Conservation (phyloP, 2,797 vertebrate genomes). For the Acridotheres tristis region DNA sequence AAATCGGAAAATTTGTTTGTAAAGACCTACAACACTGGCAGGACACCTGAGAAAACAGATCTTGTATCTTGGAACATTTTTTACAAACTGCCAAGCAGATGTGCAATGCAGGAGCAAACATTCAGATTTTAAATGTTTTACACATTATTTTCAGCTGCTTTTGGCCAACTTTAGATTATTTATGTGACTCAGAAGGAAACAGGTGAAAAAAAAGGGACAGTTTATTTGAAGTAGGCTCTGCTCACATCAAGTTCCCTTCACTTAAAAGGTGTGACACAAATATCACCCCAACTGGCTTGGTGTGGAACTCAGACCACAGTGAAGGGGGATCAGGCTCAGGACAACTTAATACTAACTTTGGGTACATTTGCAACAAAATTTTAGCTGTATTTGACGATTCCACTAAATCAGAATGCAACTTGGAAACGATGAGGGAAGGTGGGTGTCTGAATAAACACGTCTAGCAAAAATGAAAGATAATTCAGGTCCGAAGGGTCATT, state of each 20-base stretch:
- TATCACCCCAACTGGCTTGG: neutral
- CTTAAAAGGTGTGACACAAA: neutral
- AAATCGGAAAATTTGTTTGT: neutral
- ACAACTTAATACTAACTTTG: neutral
- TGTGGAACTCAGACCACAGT: neutral
- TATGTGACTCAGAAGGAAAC: neutral
- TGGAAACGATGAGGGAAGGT: neutral
- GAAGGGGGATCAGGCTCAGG: neutral
- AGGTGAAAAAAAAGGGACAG: neutral
- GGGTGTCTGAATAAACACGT: neutral
- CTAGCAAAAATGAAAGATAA: neutral
- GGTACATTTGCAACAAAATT: neutral
- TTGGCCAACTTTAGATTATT: neutral
- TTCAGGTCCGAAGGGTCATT: slow-evolving; percentile 27
- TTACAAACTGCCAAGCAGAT: neutral
- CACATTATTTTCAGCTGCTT: neutral
- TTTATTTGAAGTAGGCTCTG: neutral
- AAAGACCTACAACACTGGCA: neutral
- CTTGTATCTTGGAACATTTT: neutral
- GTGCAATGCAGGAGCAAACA: neutral
- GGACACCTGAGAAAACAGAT: neutral
- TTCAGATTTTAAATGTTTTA: neutral
- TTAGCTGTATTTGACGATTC: neutral
- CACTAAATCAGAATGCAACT: neutral
- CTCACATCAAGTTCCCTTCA: neutral